Percentiles rank a stretch among this genome's conserved stretches.
Evolutionary conservation across 2,888 invertebrate species (phyloP).

Genomic region (Synergus umbraculus): DNA sequence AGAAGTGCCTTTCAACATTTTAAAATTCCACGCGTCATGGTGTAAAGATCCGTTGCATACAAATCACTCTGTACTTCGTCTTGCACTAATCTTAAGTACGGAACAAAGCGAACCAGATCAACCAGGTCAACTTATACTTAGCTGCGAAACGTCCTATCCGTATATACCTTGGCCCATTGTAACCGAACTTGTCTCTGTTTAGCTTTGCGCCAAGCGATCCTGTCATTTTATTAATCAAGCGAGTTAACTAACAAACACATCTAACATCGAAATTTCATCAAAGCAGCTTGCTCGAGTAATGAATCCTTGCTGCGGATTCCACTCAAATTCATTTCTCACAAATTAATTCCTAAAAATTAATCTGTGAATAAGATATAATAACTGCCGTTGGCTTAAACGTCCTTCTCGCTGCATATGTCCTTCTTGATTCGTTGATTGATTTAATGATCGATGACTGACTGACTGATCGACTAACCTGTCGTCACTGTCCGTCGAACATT

Average conservation of each 20-base stretch:
- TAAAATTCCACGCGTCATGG: conserved; percentile 31
- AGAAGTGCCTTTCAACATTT: conserved; percentile 36
- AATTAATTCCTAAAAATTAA: not conserved
- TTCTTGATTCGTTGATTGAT: conserved; percentile 48
- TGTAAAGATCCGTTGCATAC: conserved; percentile 35
- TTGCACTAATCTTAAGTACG: conserved; percentile 40
- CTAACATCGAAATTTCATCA: conserved; percentile 61
- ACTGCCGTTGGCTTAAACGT: conserved; percentile 48
- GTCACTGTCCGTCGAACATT: conserved; percentile 55
- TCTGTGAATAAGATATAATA: conserved; percentile 44
- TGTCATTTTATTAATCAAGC: conserved; percentile 48
- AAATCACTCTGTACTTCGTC: conserved; percentile 32
- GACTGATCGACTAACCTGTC: conserved; percentile 54
- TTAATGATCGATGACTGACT: conserved; percentile 51
- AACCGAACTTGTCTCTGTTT: conserved; percentile 31
- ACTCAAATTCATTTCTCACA: not conserved
- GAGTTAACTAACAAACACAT: conserved; percentile 64
- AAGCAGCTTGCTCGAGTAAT: conserved; percentile 2
- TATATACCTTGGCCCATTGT: conserved; percentile 19
- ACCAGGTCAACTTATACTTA: conserved; percentile 41
- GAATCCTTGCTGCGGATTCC: conserved; percentile 29
- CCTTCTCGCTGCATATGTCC: conserved; percentile 45
- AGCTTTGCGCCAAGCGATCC: conserved; percentile 43
- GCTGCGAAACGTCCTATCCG: conserved; percentile 28
- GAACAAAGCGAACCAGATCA: conserved; percentile 30